Conservation (phyloP, 1,140 invertebrate species). For the Thereuonema tuberculata region DNA sequence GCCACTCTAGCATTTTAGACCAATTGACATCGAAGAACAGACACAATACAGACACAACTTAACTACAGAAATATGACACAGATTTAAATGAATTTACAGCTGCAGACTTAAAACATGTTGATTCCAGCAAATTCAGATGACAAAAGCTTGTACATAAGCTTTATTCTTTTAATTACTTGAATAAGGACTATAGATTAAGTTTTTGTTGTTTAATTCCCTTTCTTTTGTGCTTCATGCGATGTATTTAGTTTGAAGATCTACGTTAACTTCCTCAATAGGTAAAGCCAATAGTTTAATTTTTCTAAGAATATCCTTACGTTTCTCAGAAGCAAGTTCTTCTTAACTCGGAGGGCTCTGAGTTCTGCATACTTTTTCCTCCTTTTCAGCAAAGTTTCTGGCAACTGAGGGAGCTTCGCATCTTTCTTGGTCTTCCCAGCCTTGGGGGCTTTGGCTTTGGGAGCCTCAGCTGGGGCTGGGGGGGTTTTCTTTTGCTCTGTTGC, state of each 20-base stretch:
- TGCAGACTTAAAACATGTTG: too few species aligned
- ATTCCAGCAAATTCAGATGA: too few species aligned
- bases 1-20: too few species aligned
- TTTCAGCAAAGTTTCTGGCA: slow-evolving; percentile 91
- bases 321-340: slow-evolving; percentile 35
- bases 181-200: not conserved
- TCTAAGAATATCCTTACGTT: slow-evolving; percentile 33
- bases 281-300: too few species aligned
- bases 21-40: too few species aligned
- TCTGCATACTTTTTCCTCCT: slow-evolving; percentile 70
- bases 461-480: too few species aligned
- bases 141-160: too few species aligned
- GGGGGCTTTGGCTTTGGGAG: too few species aligned
- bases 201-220: not conserved
- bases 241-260: not conserved
- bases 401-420: slow-evolving; percentile 53
- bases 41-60: too few species aligned
- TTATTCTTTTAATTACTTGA: not conserved
- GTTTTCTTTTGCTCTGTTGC: too few species aligned
- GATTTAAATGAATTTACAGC: too few species aligned
- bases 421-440: not conserved
- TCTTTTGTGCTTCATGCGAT: not conserved
- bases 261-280: not conserved
- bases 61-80: too few species aligned
- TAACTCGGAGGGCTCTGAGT: slow-evolving; percentile 48